phyloP scores from a whole-genome alignment of 2,113 vertebrate species.

The Limanda limanda region DNA sequence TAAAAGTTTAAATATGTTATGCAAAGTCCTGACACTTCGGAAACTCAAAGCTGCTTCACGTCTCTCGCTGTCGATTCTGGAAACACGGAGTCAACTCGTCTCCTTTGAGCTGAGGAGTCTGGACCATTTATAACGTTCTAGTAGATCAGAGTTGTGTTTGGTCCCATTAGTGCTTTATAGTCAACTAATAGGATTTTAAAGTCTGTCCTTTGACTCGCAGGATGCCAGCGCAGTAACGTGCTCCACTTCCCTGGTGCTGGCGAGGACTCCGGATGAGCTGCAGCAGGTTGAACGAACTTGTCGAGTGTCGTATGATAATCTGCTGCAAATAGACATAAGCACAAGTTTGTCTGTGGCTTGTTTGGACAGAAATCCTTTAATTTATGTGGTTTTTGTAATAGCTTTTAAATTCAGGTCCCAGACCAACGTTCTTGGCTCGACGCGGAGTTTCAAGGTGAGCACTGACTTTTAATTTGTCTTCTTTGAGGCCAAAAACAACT shows the following conservation, averaged over 20 bases:
- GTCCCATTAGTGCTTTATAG: background rate
- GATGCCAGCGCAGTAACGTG: background rate
- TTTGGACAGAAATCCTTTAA: background rate
- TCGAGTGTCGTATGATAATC: background rate
- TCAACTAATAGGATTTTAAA: conserved; percentile 1
- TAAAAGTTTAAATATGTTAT: background rate
- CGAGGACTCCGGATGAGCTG: background rate
- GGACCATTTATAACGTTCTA: background rate
- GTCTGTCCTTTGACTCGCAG: background rate
- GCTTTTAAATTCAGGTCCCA: background rate
- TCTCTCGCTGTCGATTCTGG: background rate
- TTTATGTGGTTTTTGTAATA: background rate
- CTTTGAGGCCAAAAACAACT: background rate
- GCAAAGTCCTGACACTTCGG: too few relatives aligned
- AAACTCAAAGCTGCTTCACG: background rate
- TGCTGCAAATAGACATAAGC: background rate
- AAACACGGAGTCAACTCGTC: background rate
- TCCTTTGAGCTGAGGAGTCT: background rate
- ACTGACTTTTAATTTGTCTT: background rate
- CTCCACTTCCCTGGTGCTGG: background rate
- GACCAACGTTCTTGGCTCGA: background rate
- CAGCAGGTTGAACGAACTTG: background rate
- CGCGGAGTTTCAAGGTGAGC: background rate
- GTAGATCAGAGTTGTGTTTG: background rate
- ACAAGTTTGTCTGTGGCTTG: background rate